Percentiles rank a stretch among this genome's conserved stretches.
These are phyloP conservation scores for Tenrec ecaudatus DNA, from an alignment of 2,113 vertebrate genomes.

Conservation along the genomic window DNA sequence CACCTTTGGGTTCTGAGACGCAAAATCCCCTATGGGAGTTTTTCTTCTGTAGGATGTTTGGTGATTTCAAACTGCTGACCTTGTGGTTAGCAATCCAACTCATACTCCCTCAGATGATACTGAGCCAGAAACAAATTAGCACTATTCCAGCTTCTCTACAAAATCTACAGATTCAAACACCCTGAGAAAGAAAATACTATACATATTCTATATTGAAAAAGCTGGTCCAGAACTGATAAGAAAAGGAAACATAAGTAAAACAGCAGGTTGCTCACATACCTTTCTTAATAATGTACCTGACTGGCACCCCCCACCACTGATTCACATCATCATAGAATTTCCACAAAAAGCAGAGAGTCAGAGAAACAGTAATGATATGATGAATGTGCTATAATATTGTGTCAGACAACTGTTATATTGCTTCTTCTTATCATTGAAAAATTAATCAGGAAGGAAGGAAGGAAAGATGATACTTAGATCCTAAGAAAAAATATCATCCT, in stretches of 20 bases:
- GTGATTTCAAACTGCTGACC: too few species aligned
- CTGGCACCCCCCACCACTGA: not conserved
- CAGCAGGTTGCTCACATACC: not conserved
- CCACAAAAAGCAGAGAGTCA: not conserved
- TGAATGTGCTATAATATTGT: conserved; percentile 44
- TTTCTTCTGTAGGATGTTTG: too few species aligned
- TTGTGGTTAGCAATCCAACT: too few species aligned
- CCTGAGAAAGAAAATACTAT: not conserved
- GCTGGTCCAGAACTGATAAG: not conserved
- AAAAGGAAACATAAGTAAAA: not conserved
- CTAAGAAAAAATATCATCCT: not conserved
- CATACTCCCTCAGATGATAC: not conserved
- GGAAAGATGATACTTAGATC: not conserved
- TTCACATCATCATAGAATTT: conserved; percentile 27
- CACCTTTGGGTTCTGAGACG: too few species aligned
- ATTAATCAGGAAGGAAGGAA: conserved; percentile 38
- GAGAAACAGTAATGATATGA: conserved; percentile 42
- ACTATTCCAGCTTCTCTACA: not conserved
- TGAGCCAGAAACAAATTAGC: not conserved
- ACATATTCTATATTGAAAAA: not conserved
- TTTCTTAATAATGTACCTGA: conserved; percentile 27
- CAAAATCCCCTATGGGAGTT: too few species aligned
- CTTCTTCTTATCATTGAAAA: conserved; percentile 9
- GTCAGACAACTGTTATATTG: conserved; percentile 48
- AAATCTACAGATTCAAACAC: conserved; percentile 9